A percentile compares a stretch with the other conserved stretches of the same genome.
Conservation (phyloP, 2,113 vertebrate genomes). For the Aspidoscelis tigris region DNA sequence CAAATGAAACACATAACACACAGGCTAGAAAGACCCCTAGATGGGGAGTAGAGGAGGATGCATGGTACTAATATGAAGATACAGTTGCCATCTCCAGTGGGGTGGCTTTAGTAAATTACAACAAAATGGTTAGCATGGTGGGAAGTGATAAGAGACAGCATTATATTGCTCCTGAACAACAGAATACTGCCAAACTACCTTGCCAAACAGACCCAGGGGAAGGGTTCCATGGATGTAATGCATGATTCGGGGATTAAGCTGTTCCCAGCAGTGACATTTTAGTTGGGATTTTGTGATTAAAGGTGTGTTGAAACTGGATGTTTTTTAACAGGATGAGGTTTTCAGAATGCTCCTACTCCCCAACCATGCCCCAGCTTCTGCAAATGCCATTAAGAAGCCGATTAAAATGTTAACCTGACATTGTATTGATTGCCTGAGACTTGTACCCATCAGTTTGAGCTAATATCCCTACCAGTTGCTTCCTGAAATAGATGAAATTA, state of each 20-base stretch:
- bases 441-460: conserved; percentile 51
- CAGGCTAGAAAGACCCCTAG: neutral
- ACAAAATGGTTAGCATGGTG: neutral
- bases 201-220: neutral
- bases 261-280: neutral
- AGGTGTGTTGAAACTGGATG: neutral
- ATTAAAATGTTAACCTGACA: conserved; percentile 48
- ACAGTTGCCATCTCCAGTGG: neutral
- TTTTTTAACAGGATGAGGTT: neutral
- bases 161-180: neutral
- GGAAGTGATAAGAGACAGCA: neutral
- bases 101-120: neutral
- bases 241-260: neutral
- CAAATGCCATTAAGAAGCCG: conserved; percentile 2
- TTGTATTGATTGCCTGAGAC: conserved; percentile 54
- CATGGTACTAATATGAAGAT: neutral
- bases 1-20: conserved; percentile 12
- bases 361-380: neutral
- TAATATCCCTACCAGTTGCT: conserved; percentile 61
- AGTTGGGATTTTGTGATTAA: neutral
- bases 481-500: conserved; percentile 75
- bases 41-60: neutral
- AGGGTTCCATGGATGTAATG: neutral
- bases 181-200: neutral
- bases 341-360: conserved; percentile 4